Percentiles rank a stretch among this genome's conserved stretches.
These are phyloP conservation scores for Pseudomyrmex sp. DNA, from an alignment of 1,140 invertebrate genomes.

Conservation along the genomic window DNA sequence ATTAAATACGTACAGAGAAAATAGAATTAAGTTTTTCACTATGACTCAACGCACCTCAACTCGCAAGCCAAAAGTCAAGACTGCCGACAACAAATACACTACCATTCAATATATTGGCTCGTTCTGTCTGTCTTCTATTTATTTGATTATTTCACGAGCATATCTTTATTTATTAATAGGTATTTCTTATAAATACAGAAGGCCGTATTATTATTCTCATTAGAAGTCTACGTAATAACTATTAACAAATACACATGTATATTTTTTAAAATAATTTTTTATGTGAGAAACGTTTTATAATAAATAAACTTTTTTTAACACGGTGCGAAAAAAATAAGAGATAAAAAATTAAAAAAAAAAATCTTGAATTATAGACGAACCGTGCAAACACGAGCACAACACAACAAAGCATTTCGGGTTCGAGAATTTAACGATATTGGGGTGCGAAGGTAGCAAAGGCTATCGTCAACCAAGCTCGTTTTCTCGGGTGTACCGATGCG, in stretches of 20 bases:
- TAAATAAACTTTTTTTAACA: neutral
- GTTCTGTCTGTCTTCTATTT: too few relatives aligned
- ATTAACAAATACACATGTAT: slow-evolving; percentile 7
- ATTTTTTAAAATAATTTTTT: slow-evolving; percentile 22
- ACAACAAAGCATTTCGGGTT: slow-evolving; percentile 4
- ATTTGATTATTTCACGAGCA: too few relatives aligned
- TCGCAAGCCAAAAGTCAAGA: too few relatives aligned
- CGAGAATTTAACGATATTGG: slow-evolving; percentile 27
- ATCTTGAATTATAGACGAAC: neutral
- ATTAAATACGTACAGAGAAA: too few relatives aligned
- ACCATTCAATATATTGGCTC: too few relatives aligned
- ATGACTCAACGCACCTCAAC: too few relatives aligned
- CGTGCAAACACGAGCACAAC: neutral
- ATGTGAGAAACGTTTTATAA: neutral
- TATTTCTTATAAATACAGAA: too few relatives aligned
- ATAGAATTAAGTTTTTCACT: too few relatives aligned
- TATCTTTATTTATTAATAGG: too few relatives aligned
- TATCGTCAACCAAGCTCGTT: slow-evolving; percentile 40
- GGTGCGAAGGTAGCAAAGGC: slow-evolving; percentile 15
- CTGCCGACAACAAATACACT: too few relatives aligned
- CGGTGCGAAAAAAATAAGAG: neutral
- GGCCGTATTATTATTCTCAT: too few relatives aligned
- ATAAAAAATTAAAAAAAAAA: neutral
- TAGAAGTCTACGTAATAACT: neutral
- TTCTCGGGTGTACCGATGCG: neutral